Evolutionary conservation across 2,888 invertebrate genomes (phyloP).

Genomic region (Drosophila yooni): DNA sequence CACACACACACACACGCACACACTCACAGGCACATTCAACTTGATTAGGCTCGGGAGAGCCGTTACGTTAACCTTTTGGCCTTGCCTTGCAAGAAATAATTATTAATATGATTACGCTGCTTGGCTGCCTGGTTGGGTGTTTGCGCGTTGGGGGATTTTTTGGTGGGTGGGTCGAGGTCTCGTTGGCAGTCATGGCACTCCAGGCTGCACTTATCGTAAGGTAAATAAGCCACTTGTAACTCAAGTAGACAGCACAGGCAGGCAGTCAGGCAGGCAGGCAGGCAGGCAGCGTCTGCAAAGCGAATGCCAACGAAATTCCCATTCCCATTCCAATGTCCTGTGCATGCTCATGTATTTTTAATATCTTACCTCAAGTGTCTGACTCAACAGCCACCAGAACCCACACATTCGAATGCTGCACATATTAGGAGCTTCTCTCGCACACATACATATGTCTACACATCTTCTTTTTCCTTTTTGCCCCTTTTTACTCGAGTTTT

Average conservation of each 20-base stretch:
- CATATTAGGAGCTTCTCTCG: conserved; percentile 32
- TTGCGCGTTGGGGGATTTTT: not conserved
- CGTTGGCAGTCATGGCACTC: conserved; percentile 72
- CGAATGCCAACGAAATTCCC: conserved; percentile 33
- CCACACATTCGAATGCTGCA: conserved; percentile 10
- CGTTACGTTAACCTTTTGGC: conserved; percentile 57
- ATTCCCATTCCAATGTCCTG: conserved; percentile 15
- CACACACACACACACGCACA: not conserved
- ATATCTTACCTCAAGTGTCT: conserved; percentile 79
- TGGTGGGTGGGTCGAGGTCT: conserved; percentile 20
- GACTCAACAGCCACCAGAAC: conserved; percentile 45
- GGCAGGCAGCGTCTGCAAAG: conserved; percentile 33
- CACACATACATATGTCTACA: conserved; percentile 6
- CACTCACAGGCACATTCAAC: conserved; percentile 40
- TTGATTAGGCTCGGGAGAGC: conserved; percentile 73
- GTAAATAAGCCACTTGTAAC: conserved; percentile 81
- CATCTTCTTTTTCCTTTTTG: conserved; percentile 19
- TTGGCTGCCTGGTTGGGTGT: conserved; percentile 5
- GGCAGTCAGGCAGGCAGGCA: conserved; percentile 7
- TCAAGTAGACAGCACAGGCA: conserved; percentile 59
- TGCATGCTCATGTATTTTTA: conserved; percentile 77
- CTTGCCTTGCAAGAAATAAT: conserved; percentile 66
- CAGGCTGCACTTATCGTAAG: conserved; percentile 79
- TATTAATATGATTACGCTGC: conserved; percentile 76
- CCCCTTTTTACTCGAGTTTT: conserved; percentile 71